Evolutionary conservation across 2,113 vertebrate genomes (phyloP).

Genomic region (Corythornis cristatus): DNA sequence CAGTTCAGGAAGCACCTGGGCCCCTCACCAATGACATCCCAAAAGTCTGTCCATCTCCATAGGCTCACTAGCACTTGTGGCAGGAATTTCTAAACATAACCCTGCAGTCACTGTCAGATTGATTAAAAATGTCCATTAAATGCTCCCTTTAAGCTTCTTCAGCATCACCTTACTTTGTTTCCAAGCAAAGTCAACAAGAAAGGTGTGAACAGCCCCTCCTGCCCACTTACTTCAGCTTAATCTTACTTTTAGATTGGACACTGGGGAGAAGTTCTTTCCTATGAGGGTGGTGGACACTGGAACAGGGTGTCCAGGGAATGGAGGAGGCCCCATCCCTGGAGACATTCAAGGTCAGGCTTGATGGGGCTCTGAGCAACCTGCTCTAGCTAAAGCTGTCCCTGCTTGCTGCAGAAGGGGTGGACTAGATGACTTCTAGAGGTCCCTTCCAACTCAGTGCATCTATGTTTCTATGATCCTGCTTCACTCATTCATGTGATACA

Average conservation of each 20-base stretch:
- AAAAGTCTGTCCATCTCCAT: background rate
- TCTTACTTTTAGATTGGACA: too few relatives aligned
- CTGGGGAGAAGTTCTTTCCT: too few relatives aligned
- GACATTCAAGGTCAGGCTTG: too few relatives aligned
- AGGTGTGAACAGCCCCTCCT: background rate
- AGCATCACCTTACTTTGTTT: background rate
- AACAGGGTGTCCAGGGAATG: too few relatives aligned
- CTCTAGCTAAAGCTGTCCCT: too few relatives aligned
- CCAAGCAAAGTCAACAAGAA: background rate
- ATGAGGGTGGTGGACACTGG: too few relatives aligned
- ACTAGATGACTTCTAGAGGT: too few relatives aligned
- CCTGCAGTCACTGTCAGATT: background rate
- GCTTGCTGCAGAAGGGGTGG: too few relatives aligned
- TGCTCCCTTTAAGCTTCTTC: background rate
- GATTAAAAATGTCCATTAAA: background rate
- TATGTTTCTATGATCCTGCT: background rate
- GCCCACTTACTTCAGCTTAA: too few relatives aligned
- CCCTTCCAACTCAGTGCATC: too few relatives aligned
- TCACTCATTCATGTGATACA: background rate
- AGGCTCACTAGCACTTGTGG: rapidly evolving
- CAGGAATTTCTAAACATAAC: background rate
- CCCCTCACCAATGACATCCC: background rate
- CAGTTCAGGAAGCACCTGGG: background rate
- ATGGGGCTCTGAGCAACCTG: too few relatives aligned
- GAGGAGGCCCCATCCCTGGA: too few relatives aligned